Conservation (phyloP, 2,888 invertebrate genomes). For the Carabus problematicus region DNA sequence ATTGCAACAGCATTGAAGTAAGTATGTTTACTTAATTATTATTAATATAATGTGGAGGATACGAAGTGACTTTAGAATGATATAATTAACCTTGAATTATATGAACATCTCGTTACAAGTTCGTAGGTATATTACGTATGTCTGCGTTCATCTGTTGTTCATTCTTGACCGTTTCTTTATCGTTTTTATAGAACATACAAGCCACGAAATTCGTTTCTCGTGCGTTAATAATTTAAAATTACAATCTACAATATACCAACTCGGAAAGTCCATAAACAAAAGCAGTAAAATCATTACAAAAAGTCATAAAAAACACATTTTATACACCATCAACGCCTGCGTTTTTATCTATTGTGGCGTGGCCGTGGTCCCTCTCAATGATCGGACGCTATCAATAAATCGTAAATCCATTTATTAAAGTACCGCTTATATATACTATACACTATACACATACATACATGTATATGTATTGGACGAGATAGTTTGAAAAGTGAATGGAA, state of each 20-base stretch:
- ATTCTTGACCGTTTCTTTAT: background rate
- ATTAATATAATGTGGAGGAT: too few species aligned
- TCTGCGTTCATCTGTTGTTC: background rate
- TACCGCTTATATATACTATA: too few species aligned
- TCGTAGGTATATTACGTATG: background rate
- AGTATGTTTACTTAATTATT: constrained; percentile 6
- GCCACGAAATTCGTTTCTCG: constrained; percentile 22
- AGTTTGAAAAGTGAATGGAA: constrained; percentile 30
- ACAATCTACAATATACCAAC: constrained; percentile 25
- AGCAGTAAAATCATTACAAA: constrained; percentile 28
- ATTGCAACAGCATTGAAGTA: constrained; percentile 7
- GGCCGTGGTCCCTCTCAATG: constrained; percentile 9
- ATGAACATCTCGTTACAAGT: too few species aligned
- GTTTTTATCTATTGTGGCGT: constrained; percentile 16
- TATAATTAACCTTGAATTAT: background rate
- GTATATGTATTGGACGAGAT: constrained; percentile 5
- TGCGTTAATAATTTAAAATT: constrained; percentile 17
- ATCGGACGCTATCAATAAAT: constrained; percentile 32
- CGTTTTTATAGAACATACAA: background rate
- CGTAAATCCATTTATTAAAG: constrained; percentile 32
- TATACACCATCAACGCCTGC: constrained; percentile 15
- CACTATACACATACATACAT: too few species aligned
- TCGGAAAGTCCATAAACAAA: constrained; percentile 13
- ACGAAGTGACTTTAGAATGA: background rate
- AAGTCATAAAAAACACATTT: background rate